A percentile compares a stretch with the other conserved stretches of the same genome.
These are phyloP conservation scores for Otus scops DNA, from an alignment of 2,797 vertebrate species.

Conservation along the genomic window DNA sequence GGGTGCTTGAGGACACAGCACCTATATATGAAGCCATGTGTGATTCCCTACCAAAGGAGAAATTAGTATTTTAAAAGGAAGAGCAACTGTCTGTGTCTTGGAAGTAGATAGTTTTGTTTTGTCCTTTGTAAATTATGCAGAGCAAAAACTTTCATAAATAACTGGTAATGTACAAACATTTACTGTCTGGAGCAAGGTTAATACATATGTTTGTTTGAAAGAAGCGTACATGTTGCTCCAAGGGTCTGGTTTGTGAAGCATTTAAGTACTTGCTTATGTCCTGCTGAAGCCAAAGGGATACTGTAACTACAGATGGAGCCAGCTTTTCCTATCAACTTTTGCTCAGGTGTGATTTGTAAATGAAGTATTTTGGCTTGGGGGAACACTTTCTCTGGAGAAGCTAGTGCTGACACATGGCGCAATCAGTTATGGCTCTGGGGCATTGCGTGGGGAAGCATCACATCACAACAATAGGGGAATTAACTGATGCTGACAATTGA, in stretches of 20 bases:
- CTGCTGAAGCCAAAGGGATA: neutral
- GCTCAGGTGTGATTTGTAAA: conserved; percentile 61
- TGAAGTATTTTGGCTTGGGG: conserved; percentile 33
- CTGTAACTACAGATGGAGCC: conserved; percentile 1
- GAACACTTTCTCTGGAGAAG: neutral
- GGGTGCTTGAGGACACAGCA: neutral
- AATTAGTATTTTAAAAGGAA: neutral
- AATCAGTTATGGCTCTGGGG: neutral
- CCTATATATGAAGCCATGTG: neutral
- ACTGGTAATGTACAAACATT: neutral
- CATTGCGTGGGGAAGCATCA: neutral
- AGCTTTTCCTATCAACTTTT: neutral
- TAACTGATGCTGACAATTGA: neutral
- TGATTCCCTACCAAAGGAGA: neutral
- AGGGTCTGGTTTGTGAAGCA: neutral
- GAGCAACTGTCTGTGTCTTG: neutral
- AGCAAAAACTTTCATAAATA: conserved; percentile 18
- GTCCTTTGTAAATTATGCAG: conserved; percentile 12
- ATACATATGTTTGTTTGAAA: conserved; percentile 8
- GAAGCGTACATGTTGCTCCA: neutral
- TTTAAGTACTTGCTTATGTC: neutral
- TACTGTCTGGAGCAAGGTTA: neutral
- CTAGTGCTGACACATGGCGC: conserved; percentile 3
- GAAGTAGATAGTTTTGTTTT: neutral
- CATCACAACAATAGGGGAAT: neutral